Base-by-base conservation (phyloP, 2,888 invertebrate genomes). In the Pollenia angustigena region DNA sequence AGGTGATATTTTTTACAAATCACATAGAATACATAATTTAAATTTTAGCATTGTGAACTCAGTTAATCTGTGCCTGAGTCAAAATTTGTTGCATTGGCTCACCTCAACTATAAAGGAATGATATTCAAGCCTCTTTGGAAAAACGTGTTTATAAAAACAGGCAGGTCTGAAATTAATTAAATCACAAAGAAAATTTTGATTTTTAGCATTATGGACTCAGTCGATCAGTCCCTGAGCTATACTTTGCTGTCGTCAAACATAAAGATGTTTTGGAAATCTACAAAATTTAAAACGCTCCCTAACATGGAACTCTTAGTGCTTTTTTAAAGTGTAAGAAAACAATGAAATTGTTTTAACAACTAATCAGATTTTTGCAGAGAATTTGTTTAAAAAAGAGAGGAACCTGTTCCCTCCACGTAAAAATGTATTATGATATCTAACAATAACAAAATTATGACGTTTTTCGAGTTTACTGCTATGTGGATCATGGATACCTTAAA, bases 181-280 rank as follows among this genome's bases (percentile, higher is more conserved):
- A 44, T 32, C 52, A 42, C 50, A 48, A 64, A 44, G 18, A n/a
- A 16, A 40, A 52, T 69, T 85, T 64, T 80, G n/a, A 75, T 76
- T 85, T 87, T 87, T 88, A 89, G 89, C 89, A 87, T 86, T 84
- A 85, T 88, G 87, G 52, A 75, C 85, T 86, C 88, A 88, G 88
- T 89, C 83, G 89, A 89, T 56, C 88, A 48, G 89, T 88, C 42
- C 88, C 89, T 88, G 88, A 84, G 87, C 71, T 82, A 85, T 88
- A 74, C 60, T 58, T 52, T 58, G 4, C 16, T 23, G 18, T 14
- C 23, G 40, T 42, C 12, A n/a, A 23, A 40, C 40, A 40, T 54
- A 32, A 52, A 54, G 16, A 23, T 48, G 23, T 32, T 42, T 32
- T 40, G 69, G 16, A 23, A 16, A 52, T 40, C 40, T 52, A 69